phyloP scores from a whole-genome alignment of 2,797 vertebrate species.

The Sebastes minor region DNA sequence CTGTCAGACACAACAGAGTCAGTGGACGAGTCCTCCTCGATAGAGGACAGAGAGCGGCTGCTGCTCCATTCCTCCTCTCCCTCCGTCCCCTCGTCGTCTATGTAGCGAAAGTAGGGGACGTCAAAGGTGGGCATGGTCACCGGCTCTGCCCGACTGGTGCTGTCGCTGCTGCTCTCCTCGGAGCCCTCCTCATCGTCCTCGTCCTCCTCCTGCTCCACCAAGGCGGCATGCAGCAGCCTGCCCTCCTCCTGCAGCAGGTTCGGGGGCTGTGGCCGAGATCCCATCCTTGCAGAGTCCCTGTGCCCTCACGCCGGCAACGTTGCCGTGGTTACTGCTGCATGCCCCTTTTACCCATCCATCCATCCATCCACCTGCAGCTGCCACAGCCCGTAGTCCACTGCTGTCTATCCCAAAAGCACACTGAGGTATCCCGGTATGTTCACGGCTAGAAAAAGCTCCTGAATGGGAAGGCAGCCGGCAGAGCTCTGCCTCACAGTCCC shows the following conservation, averaged over 20 bases:
- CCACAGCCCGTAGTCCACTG: slow-evolving; percentile 34
- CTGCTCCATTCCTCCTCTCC: slow-evolving; percentile 93
- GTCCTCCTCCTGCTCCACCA: slow-evolving; percentile 86
- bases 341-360: slow-evolving; percentile 54
- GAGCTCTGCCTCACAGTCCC: slow-evolving; percentile 66
- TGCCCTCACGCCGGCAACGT: slow-evolving; percentile 64
- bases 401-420: slow-evolving; percentile 21
- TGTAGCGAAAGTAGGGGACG: slow-evolving; percentile 98
- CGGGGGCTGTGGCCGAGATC: slow-evolving; percentile 85
- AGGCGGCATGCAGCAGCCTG: slow-evolving; percentile 74
- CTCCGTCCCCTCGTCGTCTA: slow-evolving; percentile 95
- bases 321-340: slow-evolving; percentile 80
- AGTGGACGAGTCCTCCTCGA: slow-evolving; percentile 90
- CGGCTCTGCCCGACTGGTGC: slow-evolving; percentile 78
- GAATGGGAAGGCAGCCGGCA: slow-evolving; percentile 49
- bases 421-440: slow-evolving; percentile 30
- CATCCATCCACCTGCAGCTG: slow-evolving; percentile 58
- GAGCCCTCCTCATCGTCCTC: slow-evolving; percentile 77
- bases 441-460: slow-evolving; percentile 45
- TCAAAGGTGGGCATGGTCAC: slow-evolving; percentile 93
- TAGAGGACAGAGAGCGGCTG: slow-evolving; percentile 94
- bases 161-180: slow-evolving; percentile 71
- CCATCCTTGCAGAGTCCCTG: slow-evolving; percentile 85
- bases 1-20: slow-evolving; percentile 93
- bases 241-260: slow-evolving; percentile 80